These are phyloP conservation scores for Oppia nitens DNA, from an alignment of 1,140 invertebrate genomes.

Conservation along the genomic window DNA sequence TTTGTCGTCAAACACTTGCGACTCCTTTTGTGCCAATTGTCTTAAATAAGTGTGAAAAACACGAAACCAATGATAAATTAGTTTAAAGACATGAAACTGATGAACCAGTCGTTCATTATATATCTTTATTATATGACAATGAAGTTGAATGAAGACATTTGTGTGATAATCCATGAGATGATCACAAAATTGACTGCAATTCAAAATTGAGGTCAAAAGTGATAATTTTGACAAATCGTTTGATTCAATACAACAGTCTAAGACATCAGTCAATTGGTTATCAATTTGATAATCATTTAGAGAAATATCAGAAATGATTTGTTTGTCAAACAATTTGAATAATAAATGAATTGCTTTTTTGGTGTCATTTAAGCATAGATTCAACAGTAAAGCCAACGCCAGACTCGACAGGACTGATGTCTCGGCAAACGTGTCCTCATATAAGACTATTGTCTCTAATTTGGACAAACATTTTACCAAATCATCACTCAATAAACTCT, in stretches of 20 bases:
- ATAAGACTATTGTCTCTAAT: neutral
- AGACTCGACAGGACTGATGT: neutral
- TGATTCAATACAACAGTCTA: neutral
- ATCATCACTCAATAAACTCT: neutral
- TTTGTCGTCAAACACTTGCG: neutral
- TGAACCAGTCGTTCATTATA: neutral
- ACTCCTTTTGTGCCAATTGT: neutral
- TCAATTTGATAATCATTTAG: neutral
- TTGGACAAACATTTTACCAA: neutral
- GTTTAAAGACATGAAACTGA: slow-evolving; percentile 2
- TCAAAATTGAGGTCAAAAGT: neutral
- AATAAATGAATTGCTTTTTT: neutral
- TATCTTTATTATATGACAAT: neutral
- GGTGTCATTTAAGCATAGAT: neutral
- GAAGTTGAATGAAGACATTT: neutral
- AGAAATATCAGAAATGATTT: neutral
- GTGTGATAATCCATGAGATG: neutral
- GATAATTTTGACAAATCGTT: neutral
- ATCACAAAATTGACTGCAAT: neutral
- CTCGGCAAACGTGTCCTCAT: neutral
- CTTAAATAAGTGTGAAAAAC: neutral
- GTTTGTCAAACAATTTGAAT: neutral
- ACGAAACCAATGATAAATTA: slow-evolving; percentile 2
- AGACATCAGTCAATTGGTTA: neutral
- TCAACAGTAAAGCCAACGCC: neutral